phyloP scores from a whole-genome alignment of 2,797 vertebrate species.

The Fratercula arctica region DNA sequence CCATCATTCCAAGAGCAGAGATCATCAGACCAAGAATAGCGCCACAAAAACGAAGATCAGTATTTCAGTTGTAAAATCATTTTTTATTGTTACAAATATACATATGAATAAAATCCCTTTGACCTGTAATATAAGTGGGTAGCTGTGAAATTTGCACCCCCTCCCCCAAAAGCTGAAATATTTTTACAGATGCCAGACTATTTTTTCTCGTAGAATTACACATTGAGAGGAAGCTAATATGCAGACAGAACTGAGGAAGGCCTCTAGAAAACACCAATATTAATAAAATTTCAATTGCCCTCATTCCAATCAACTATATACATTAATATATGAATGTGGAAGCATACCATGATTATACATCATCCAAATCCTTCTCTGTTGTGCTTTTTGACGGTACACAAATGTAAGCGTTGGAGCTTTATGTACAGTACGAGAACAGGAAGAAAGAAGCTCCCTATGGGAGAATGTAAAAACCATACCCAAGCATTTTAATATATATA shows the following conservation, averaged over 20 bases:
- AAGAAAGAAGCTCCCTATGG: conserved; percentile 75
- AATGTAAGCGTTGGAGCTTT: conserved; percentile 66
- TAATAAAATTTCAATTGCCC: conserved; percentile 74
- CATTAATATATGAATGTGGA: conserved; percentile 58
- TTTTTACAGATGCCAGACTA: conserved; percentile 73
- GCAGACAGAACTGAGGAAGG: conserved; percentile 75
- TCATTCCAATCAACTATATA: conserved; percentile 74
- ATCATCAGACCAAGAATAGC: not conserved
- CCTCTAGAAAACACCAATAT: conserved; percentile 73
- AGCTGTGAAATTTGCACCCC: conserved; percentile 76
- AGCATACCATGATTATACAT: conserved; percentile 38
- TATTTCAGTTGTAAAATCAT: conserved; percentile 85
- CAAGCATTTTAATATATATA: conserved; percentile 80
- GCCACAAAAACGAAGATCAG: not conserved
- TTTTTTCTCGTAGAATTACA: conserved; percentile 69
- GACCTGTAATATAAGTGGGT: conserved; percentile 78
- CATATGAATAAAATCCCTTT: conserved; percentile 86
- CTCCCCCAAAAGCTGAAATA: conserved; percentile 70
- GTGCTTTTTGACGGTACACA: conserved; percentile 61
- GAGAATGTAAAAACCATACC: conserved; percentile 81
- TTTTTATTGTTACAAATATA: conserved; percentile 93
- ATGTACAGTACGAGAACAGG: conserved; percentile 75
- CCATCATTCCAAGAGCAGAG: not conserved
- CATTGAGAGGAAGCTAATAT: conserved; percentile 75
- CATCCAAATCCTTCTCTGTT: conserved; percentile 53